phyloP scores from a whole-genome alignment of 2,113 vertebrate species.

The Meleagris gallopavo region DNA sequence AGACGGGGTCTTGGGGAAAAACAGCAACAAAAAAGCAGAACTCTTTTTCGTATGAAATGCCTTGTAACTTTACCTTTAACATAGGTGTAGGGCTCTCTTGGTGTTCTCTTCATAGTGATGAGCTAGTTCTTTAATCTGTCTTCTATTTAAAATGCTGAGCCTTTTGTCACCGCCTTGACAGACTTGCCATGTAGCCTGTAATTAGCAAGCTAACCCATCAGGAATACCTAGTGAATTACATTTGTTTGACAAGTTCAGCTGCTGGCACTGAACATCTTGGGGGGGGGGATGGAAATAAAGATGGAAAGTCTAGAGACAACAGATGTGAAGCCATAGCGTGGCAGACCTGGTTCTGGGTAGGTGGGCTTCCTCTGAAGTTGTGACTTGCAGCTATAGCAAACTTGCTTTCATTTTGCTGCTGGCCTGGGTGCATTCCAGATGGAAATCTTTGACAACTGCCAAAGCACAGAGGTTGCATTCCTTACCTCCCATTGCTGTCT shows the following conservation, averaged over 20 bases:
- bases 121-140: not conserved
- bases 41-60: not conserved
- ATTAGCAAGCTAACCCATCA: not conserved
- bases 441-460: not conserved
- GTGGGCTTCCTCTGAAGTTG: not conserved
- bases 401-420: accelerated
- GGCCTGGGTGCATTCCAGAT: not conserved
- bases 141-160: not conserved
- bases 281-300: not conserved
- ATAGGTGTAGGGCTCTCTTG: accelerated
- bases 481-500: accelerated
- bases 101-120: not conserved
- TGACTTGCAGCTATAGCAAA: not conserved
- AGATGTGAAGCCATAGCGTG: not conserved
- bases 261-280: not conserved
- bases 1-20: not conserved
- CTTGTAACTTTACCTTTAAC: not conserved
- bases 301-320: not conserved
- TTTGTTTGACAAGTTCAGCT: not conserved
- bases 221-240: not conserved
- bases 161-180: not conserved
- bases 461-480: not conserved
- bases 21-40: not conserved
- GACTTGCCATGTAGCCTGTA: not conserved
- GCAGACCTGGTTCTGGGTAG: not conserved